phyloP scores from a whole-genome alignment of 2,113 vertebrate genomes.

The Rhinopithecus roxellana region DNA sequence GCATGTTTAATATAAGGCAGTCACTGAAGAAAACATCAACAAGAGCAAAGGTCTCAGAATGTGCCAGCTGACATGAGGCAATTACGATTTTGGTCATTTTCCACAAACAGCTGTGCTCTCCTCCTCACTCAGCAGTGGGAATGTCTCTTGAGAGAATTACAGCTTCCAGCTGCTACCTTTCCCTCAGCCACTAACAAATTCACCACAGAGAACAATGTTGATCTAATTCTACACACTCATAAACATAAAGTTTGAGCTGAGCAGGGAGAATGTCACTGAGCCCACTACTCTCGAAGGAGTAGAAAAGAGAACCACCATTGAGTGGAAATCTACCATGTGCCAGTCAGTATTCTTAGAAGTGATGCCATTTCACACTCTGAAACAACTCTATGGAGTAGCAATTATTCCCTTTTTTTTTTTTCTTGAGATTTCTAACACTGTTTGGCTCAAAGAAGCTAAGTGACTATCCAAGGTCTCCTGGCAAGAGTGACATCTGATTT shows the following conservation, averaged over 20 bases:
- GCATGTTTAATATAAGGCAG: neutral
- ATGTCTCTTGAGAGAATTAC: conserved; percentile 1
- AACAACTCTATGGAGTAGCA: neutral
- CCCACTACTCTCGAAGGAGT: neutral
- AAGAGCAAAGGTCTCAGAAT: conserved; percentile 17
- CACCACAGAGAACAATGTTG: neutral
- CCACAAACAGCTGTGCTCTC: conserved; percentile 43
- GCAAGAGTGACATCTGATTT: neutral
- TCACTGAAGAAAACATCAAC: neutral
- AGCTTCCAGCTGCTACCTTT: conserved; percentile 53
- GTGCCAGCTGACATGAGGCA: neutral
- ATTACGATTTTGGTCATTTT: conserved; percentile 11
- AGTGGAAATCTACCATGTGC: neutral
- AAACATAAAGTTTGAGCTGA: neutral
- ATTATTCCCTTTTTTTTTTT: neutral
- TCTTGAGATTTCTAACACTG: neutral
- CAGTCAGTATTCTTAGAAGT: neutral
- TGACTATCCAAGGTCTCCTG: neutral
- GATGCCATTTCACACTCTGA: neutral
- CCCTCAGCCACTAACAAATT: neutral
- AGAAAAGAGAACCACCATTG: neutral
- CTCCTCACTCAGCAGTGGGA: conserved; percentile 17
- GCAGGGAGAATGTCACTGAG: neutral
- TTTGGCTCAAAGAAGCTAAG: neutral
- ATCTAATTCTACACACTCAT: neutral